These are phyloP conservation scores for Crepidodera aurea DNA, from an alignment of 2,888 invertebrate species.

Conservation along the genomic window DNA sequence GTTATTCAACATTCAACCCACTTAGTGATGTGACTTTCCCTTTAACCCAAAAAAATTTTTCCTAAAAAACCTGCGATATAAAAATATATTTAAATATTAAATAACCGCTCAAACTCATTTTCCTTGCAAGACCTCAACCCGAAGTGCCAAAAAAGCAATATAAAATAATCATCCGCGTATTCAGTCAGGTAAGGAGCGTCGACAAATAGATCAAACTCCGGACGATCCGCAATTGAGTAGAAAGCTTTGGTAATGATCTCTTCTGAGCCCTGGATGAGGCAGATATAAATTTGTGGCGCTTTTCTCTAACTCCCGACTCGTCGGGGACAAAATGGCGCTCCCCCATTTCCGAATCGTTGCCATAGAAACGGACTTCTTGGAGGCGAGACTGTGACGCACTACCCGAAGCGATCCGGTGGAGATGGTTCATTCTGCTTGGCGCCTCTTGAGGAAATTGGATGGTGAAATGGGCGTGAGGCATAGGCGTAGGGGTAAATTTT, in stretches of 20 bases:
- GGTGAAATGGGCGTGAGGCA: slow-evolving; percentile 47
- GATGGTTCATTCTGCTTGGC: slow-evolving; percentile 47
- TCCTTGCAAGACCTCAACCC: neutral
- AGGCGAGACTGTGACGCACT: slow-evolving; percentile 52
- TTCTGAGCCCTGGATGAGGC: slow-evolving; percentile 64
- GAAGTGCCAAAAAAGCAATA: slow-evolving; percentile 21
- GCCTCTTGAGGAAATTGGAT: slow-evolving; percentile 53
- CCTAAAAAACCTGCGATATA: no score
- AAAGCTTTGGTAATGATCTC: slow-evolving; percentile 65
- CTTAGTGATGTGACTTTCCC: no score
- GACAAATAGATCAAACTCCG: slow-evolving; percentile 63
- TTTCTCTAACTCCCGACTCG: slow-evolving; percentile 58
- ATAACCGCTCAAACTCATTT: neutral
- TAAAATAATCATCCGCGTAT: slow-evolving; percentile 33
- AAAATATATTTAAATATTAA: no score
- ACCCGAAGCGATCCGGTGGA: neutral
- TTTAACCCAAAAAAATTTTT: no score
- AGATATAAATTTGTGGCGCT: slow-evolving; percentile 64
- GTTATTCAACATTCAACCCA: no score
- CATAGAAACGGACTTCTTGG: slow-evolving; percentile 60
- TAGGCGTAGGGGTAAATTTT: slow-evolving; percentile 26
- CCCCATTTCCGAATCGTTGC: slow-evolving; percentile 56
- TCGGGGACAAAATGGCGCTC: slow-evolving; percentile 60
- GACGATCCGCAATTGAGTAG: slow-evolving; percentile 64
- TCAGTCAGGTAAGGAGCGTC: slow-evolving; percentile 57